Conservation (phyloP, 1,140 invertebrate species). For the Plectrocnemia conspersa region DNA sequence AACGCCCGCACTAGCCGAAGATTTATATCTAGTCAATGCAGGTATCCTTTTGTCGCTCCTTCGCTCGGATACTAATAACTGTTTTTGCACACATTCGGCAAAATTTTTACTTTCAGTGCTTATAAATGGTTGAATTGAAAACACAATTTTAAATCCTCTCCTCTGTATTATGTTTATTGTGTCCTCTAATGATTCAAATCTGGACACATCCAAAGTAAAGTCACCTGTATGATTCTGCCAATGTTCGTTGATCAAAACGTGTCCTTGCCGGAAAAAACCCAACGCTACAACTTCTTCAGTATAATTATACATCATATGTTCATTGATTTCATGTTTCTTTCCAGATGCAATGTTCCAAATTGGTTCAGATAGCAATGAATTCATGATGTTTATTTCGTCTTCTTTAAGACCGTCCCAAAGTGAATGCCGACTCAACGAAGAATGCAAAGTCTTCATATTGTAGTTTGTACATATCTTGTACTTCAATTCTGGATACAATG, state of each 20-base stretch:
- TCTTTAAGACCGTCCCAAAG: conserved; percentile 77
- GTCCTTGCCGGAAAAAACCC: conserved; percentile 70
- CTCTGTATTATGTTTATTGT: conserved; percentile 77
- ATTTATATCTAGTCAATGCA: conserved; percentile 71
- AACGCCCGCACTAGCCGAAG: conserved; percentile 70
- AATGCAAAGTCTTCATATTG: conserved; percentile 73
- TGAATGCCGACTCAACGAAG: conserved; percentile 55
- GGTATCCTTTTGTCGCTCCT: conserved; percentile 68
- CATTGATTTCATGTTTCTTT: conserved; percentile 58
- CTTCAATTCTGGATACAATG: conserved; percentile 63
- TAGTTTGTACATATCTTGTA: conserved; percentile 80
- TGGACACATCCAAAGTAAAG: conserved; percentile 62
- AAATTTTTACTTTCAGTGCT: conserved; percentile 79
- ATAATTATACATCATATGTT: conserved; percentile 71
- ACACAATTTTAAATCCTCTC: conserved; percentile 77
- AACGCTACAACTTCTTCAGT: conserved; percentile 74
- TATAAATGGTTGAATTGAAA: conserved; percentile 81
- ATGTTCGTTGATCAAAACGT: conserved; percentile 76
- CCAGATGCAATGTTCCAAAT: conserved; percentile 75
- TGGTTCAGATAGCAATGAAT: conserved; percentile 73
- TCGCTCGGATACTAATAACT: conserved; percentile 66
- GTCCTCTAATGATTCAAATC: conserved; percentile 71
- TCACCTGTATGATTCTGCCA: conserved; percentile 81
- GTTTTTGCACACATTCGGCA: conserved; percentile 66
- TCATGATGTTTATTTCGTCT: conserved; percentile 65